These are phyloP conservation scores for Esox masquinongy DNA, from an alignment of 2,797 vertebrate species.

Conservation along the genomic window DNA sequence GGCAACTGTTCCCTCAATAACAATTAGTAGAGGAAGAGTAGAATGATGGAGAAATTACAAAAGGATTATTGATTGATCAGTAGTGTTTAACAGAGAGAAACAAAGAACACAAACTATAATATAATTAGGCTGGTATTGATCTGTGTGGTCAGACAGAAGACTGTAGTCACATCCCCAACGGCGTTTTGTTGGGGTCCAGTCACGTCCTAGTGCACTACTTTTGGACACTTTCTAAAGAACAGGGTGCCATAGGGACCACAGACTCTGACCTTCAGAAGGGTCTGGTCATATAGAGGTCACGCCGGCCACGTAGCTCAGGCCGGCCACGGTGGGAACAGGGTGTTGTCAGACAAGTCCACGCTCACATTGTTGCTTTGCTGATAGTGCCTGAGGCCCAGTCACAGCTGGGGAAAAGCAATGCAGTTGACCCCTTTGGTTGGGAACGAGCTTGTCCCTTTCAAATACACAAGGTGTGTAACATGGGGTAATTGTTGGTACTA, in stretches of 20 bases:
- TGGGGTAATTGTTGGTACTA: too few species aligned
- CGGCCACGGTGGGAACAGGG: neutral
- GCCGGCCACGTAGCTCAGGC: too few species aligned
- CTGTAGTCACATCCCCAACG: neutral
- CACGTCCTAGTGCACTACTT: neutral
- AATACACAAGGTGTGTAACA: too few species aligned
- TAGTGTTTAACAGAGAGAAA: neutral
- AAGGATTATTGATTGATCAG: neutral
- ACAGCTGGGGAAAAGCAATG: too few species aligned
- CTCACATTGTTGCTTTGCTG: too few species aligned
- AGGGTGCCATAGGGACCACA: neutral
- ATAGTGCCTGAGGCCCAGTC: too few species aligned
- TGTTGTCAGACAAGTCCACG: too few species aligned
- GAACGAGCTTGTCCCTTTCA: too few species aligned
- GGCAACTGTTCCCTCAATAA: neutral
- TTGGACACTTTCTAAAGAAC: neutral
- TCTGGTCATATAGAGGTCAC: neutral
- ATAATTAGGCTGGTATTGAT: neutral
- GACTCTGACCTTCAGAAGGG: neutral
- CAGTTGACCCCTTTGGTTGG: too few species aligned
- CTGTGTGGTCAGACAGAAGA: neutral
- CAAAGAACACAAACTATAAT: neutral
- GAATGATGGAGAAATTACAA: conserved; percentile 18
- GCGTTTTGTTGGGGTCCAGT: neutral
- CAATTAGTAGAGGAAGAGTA: conserved; percentile 3